Percentiles rank a stretch among this genome's conserved stretches.
Evolutionary conservation across 2,797 vertebrate genomes (phyloP).

Genomic region (Etheostoma nigrum): DNA sequence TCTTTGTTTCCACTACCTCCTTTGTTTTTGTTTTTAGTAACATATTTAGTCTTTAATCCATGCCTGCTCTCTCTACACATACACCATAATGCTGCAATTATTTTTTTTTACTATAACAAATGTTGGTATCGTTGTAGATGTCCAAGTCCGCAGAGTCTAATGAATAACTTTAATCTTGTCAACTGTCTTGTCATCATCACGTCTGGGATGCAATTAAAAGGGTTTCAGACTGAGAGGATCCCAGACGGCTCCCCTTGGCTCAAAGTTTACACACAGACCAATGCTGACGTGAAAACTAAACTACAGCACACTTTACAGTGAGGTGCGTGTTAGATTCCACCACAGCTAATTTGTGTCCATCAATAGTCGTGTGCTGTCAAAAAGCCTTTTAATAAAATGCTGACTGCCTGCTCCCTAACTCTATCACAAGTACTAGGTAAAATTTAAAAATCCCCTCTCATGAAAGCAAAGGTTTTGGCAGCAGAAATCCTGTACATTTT

Average conservation of each 20-base stretch:
- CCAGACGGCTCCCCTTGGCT: background rate
- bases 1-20: background rate
- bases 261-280: conserved; percentile 14
- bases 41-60: background rate
- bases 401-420: background rate
- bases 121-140: background rate
- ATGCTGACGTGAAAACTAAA: background rate
- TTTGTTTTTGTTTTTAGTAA: background rate
- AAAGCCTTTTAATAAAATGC: conserved; percentile 22
- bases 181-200: conserved; percentile 3
- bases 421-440: background rate
- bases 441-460: background rate
- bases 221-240: conserved; percentile 5
- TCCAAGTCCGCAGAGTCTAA: background rate
- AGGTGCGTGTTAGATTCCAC: conserved; percentile 9
- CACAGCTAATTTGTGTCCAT: conserved; percentile 13
- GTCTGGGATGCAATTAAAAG: conserved; percentile 11
- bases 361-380: conserved; percentile 4
- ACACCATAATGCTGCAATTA: background rate
- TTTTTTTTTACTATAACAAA: background rate
- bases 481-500: background rate
- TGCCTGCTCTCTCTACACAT: background rate
- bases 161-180: conserved; percentile 5
- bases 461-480: conserved; percentile 6
- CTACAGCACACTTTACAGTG: background rate